Percentiles rank a stretch among this genome's conserved stretches.
Evolutionary conservation across 1,140 invertebrate genomes (phyloP).

Genomic region (Procambarus virginalis): DNA sequence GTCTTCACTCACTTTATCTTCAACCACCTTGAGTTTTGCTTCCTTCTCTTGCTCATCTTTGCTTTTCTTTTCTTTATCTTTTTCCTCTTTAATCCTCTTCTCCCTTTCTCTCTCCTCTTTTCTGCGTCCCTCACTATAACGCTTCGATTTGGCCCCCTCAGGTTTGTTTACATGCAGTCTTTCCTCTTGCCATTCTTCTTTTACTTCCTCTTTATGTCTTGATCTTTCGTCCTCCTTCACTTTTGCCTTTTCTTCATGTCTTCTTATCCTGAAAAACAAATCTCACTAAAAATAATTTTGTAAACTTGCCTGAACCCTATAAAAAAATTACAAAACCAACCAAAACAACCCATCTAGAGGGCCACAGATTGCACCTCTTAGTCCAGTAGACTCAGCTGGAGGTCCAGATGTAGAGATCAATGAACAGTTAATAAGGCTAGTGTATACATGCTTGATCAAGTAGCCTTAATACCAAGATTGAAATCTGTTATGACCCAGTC

Average conservation of each 20-base stretch:
- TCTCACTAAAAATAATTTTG: no score
- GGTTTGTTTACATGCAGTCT: not conserved
- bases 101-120: slow-evolving; percentile 50
- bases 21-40: not conserved
- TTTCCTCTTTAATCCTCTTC: slow-evolving; percentile 40
- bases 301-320: no score
- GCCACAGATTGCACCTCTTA: no score
- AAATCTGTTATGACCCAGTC: no score
- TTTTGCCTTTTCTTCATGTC: slow-evolving; percentile 18
- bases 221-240: slow-evolving; percentile 1
- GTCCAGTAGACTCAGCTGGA: no score
- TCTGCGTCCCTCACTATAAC: slow-evolving; percentile 52
- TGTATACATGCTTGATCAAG: no score
- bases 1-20: not conserved
- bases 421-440: no score
- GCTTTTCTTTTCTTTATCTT: slow-evolving; percentile 22
- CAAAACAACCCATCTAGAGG: no score
- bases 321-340: no score
- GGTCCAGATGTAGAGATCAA: no score
- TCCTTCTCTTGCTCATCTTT: slow-evolving; percentile 8
- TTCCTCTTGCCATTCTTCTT: slow-evolving; percentile 21
- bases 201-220: not conserved
- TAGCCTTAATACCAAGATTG: no score
- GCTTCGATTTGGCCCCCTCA: slow-evolving; percentile 55
- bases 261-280: slow-evolving; percentile 19